phyloP scores from a whole-genome alignment of 2,113 vertebrate genomes.

The Pitta sordida region DNA sequence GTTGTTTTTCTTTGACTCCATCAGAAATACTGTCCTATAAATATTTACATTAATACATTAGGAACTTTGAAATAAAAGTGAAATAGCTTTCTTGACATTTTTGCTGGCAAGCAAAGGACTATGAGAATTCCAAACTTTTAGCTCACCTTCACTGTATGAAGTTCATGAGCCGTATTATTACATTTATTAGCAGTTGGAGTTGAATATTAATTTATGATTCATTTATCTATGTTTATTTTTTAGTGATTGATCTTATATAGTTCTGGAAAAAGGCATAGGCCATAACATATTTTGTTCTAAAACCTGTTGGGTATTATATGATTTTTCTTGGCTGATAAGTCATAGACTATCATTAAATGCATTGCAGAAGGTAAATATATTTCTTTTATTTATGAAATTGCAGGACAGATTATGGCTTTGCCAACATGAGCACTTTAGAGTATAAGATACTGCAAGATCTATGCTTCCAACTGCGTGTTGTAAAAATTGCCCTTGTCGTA shows the following conservation, averaged over 20 bases:
- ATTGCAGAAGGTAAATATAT: not conserved
- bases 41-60: slow-evolving; percentile 66
- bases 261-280: slow-evolving; percentile 14
- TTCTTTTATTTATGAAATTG: not conserved
- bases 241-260: slow-evolving; percentile 37
- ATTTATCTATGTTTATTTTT: slow-evolving; percentile 55
- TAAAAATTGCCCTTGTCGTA: not conserved
- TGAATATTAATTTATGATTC: slow-evolving; percentile 33
- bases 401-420: not conserved
- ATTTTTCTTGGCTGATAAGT: not conserved
- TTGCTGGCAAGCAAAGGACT: slow-evolving; percentile 35
- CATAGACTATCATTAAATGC: not conserved
- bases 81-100: slow-evolving; percentile 43
- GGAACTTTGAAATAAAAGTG: slow-evolving; percentile 55
- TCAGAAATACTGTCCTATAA: slow-evolving; percentile 68
- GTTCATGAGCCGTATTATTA: not conserved
- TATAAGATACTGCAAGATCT: not conserved
- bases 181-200: slow-evolving; percentile 39
- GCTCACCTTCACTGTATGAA: slow-evolving; percentile 48
- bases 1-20: slow-evolving; percentile 63
- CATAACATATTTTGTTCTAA: not conserved
- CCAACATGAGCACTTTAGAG: not conserved
- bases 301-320: not conserved
- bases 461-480: not conserved
- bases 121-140: slow-evolving; percentile 22